Evolutionary conservation across 2,888 invertebrate species (phyloP).

Genomic region (Gibbula magus): DNA sequence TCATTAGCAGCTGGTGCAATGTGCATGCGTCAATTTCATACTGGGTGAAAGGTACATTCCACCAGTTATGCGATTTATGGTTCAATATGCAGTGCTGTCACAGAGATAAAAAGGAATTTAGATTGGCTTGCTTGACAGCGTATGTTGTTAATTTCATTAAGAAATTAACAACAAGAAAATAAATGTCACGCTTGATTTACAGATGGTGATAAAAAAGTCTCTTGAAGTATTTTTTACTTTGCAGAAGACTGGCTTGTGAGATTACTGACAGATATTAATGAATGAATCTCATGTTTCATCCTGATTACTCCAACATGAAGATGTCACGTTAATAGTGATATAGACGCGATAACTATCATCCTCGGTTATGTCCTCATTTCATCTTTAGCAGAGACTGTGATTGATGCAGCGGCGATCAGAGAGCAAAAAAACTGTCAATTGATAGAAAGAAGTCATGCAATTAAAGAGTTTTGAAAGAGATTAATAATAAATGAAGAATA

Average conservation of each 20-base stretch:
- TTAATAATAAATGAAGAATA: background rate
- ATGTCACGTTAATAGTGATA: constrained; percentile 3
- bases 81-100: background rate
- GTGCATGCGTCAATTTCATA: background rate
- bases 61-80: background rate
- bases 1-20: background rate
- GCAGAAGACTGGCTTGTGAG: background rate
- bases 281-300: background rate
- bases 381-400: background rate
- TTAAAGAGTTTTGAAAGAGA: background rate
- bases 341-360: background rate
- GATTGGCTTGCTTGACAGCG: background rate
- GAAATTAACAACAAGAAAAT: constrained; percentile 14
- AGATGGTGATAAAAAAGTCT: background rate
- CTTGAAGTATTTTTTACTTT: background rate
- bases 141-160: constrained; percentile 12
- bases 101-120: background rate
- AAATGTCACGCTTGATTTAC: constrained; percentile 11
- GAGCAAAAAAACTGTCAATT: background rate
- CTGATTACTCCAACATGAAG: background rate
- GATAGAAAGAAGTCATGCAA: background rate
- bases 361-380: constrained; percentile 2
- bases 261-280: constrained; percentile 7
- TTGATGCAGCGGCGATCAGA: background rate
- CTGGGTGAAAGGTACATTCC: background rate